Base-by-base conservation (phyloP, 2,888 invertebrate species). In the Orchestes rusci region DNA sequence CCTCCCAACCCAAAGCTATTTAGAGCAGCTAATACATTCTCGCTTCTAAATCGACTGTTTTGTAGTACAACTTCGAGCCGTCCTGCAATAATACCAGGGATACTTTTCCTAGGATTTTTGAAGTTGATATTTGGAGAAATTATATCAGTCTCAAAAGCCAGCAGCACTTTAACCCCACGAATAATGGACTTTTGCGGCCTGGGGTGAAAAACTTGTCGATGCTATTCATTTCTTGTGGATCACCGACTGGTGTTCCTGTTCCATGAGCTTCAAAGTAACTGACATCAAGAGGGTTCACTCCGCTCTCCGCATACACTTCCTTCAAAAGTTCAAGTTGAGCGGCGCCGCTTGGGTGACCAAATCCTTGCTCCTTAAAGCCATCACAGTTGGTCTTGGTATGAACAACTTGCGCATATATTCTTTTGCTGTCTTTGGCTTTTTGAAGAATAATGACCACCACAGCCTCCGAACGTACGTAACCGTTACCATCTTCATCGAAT, bases 1-100 rank as follows among this genome's bases (percentile, higher is more conserved):
- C 95, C 95, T 18, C 94, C 94, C 62, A 95, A 95, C 0, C 94
- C 94, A 64, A 94, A 95, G 7, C 89, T 91, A 70, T 90, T 95
- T 16, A 94, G 74, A 58, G 85, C 93, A 16, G 84, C 80, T 60
- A 83, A 73, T 29, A 87, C 86, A 19, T 84, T 82, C 23, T 76
- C 68, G 23, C 62, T 58, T 18, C 57, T 56, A 75, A 89, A 83
- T 0, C 75, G 77, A 16, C 68, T 81, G 63, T 72, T 75, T 36
- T 82, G 85, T 0, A 82, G 78, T 1, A 95, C 81, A 1, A 95
- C 89, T 53, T 76, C 59, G 19, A 84, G 63, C 32, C 80, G 70
- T 1, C 79, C 80, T 19, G 81, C 75, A 1, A 34, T 82, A 79
- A 64, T 81, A 71, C 42, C 40, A 4, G 73, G 68, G 0, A 84